Base-by-base conservation (phyloP, 2,888 invertebrate species). In the Pecten maximus region DNA sequence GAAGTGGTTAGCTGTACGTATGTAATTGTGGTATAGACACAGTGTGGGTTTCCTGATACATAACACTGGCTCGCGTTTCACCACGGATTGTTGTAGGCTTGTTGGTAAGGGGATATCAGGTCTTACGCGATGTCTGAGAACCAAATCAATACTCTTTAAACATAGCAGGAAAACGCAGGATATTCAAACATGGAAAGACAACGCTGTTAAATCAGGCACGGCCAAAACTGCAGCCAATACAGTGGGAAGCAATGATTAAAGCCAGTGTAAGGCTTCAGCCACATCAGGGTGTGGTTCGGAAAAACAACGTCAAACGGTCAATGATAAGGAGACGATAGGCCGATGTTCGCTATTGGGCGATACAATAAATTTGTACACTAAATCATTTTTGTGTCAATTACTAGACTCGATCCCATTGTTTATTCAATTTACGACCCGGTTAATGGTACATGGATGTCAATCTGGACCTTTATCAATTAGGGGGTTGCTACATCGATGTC, bases 111-210 rank as follows among this genome's bases (percentile, higher is more conserved):
- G 74, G 74, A 74, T 74, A 35, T 74, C 74, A 74, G 74, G 28
- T 35, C 74, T 10, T 28, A 28, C 35, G 74, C 74, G 74, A 28
- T 74, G 74, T 74, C 74, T 28, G 74, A 35, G 74, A 74, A 74
- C 74, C 28, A 8, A 35, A 74, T 74, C 74, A 74, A 74, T 74
- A 74, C 74, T 74, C 28, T 35, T 74, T 74, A 74, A 74, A 74
- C 74, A 74, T 74, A 74, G 74, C 74, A 74, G 74, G 74, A 74
- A 74, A 74, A 74, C 74, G 6, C 74, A 10, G 74, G 35, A 35
- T 74, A 74, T 28, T 74, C 74, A 74, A 74, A 74, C 74, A 74
- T 74, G 74, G 74, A 74, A 28, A 74, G 8, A 74, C 74, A 74
- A 74, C 74, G 35, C 74, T 35, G 74, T 6, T 6, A 35, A 74